Conservation (phyloP, 2,888 invertebrate species). For the Norana najaformis region DNA sequence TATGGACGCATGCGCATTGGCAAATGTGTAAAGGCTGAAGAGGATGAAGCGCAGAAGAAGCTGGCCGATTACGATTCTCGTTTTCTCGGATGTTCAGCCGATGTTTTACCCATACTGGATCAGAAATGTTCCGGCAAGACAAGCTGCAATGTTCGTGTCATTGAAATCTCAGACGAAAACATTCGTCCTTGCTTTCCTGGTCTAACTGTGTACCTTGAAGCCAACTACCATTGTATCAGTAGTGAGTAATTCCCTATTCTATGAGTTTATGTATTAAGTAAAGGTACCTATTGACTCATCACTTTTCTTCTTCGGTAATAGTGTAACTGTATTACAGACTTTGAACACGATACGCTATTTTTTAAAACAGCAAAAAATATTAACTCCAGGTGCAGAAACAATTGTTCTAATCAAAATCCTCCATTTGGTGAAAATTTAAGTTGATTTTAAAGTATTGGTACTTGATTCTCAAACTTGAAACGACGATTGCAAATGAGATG, state of each 20-base stretch:
- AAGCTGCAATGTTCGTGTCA: conserved; percentile 20
- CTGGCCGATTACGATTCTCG: neutral
- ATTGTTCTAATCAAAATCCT: too few relatives aligned
- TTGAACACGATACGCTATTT: too few relatives aligned
- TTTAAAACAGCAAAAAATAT: neutral
- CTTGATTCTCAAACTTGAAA: too few relatives aligned
- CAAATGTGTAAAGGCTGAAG: conserved; percentile 27
- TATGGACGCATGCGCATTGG: conserved; percentile 30
- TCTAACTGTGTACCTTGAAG: conserved; percentile 30
- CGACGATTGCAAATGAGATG: too few relatives aligned
- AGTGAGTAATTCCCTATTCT: conserved; percentile 3
- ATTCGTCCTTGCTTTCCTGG: conserved; percentile 24
- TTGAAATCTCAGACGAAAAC: neutral
- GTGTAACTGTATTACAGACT: too few relatives aligned
- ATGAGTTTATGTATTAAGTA: neutral
- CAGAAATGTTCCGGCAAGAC: conserved; percentile 29
- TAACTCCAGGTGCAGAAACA: too few relatives aligned
- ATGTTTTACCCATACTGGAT: conserved; percentile 28
- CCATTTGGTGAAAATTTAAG: too few relatives aligned
- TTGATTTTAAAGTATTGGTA: too few relatives aligned
- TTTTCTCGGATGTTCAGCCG: conserved; percentile 29
- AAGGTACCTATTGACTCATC: too few relatives aligned
- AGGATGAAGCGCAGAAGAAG: neutral
- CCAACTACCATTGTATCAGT: conserved; percentile 23
- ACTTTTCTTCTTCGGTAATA: too few relatives aligned